These are phyloP conservation scores for Notolepis coatsorum DNA, from an alignment of 2,797 vertebrate species.

Conservation along the genomic window DNA sequence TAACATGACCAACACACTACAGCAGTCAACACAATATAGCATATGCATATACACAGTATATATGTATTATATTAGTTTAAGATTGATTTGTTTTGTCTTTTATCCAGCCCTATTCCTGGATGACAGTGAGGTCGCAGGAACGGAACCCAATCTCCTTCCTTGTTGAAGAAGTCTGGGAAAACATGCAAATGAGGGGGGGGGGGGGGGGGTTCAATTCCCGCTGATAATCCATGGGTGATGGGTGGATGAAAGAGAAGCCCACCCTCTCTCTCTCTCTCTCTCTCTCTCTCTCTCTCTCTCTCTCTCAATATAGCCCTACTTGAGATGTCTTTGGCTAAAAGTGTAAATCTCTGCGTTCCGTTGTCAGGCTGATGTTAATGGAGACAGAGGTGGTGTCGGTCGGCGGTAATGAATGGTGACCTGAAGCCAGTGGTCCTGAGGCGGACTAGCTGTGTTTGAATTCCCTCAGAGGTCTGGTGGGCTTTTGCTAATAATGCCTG, in stretches of 20 bases:
- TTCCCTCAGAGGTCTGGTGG: slow-evolving; percentile 55
- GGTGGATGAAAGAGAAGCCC: slow-evolving; percentile 36
- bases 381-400: slow-evolving; percentile 27
- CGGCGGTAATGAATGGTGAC: slow-evolving; percentile 33
- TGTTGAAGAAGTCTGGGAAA: slow-evolving; percentile 39
- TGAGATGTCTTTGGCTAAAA: neutral
- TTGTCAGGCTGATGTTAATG: slow-evolving; percentile 21
- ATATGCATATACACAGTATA: too few species aligned
- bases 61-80: too few species aligned
- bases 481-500: slow-evolving; percentile 59
- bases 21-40: too few species aligned
- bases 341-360: neutral
- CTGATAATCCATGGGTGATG: slow-evolving; percentile 50
- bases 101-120: too few species aligned
- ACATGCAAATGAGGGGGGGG: slow-evolving; percentile 70
- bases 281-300: slow-evolving; percentile 20
- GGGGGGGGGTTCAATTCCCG: slow-evolving; percentile 43
- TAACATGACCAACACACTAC: too few species aligned
- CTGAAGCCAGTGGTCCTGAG: slow-evolving; percentile 47
- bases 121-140: slow-evolving; percentile 19
- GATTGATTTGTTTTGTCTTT: too few species aligned
- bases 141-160: slow-evolving; percentile 26
- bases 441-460: slow-evolving; percentile 58
- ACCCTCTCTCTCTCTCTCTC: slow-evolving; percentile 4
- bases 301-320: too few species aligned